phyloP scores from a whole-genome alignment of 2,888 invertebrate genomes.

The Thecocarcelia acutangulata region DNA sequence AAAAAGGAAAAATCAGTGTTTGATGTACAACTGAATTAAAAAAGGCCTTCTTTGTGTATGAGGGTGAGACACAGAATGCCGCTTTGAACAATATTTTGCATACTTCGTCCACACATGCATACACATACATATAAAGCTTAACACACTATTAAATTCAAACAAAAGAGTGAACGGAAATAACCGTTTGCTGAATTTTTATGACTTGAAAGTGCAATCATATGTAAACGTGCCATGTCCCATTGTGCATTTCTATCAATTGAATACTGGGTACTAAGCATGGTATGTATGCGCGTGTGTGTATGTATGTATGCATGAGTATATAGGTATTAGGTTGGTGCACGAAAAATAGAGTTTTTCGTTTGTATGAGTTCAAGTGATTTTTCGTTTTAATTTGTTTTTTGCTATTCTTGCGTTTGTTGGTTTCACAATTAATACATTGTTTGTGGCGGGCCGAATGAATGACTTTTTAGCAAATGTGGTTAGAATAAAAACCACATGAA shows the following conservation, averaged over 20 bases:
- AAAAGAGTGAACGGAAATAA: slow-evolving; percentile 49
- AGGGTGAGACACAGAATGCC: too few relatives aligned
- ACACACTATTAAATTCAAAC: not conserved
- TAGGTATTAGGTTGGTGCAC: too few relatives aligned
- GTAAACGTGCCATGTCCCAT: slow-evolving; percentile 53
- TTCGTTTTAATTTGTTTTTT: too few relatives aligned
- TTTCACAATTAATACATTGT: not conserved
- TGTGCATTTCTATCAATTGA: slow-evolving; percentile 11
- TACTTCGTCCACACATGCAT: not conserved
- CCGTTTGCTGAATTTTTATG: slow-evolving; percentile 58
- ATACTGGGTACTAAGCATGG: too few relatives aligned
- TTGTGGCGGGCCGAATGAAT: not conserved
- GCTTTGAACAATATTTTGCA: not conserved
- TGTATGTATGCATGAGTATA: not conserved
- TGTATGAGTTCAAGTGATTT: not conserved
- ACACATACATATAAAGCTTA: not conserved
- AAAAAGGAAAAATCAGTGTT: too few relatives aligned
- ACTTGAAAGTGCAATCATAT: slow-evolving; percentile 59
- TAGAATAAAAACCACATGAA: not conserved
- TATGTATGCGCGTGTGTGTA: not conserved
- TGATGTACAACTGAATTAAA: too few relatives aligned
- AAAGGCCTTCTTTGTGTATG: too few relatives aligned
- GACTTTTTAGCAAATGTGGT: not conserved
- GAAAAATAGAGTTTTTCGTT: not conserved
- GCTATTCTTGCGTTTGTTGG: not conserved